A percentile compares a stretch with the other conserved stretches of the same genome.
Conservation (phyloP, 2,113 vertebrate species). For the Lagopus muta region DNA sequence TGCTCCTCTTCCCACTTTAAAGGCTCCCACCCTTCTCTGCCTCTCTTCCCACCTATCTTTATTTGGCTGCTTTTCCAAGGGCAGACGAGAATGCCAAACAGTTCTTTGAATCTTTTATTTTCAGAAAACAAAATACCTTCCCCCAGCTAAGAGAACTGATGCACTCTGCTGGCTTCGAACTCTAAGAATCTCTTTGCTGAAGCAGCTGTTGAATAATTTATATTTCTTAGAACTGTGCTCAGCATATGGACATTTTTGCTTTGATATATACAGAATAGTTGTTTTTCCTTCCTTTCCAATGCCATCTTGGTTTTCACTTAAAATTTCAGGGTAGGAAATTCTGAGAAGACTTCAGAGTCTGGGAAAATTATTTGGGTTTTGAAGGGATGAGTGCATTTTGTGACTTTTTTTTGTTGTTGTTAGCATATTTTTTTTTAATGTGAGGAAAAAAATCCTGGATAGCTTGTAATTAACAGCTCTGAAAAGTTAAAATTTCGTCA, state of each 20-base stretch:
- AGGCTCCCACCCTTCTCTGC: background rate
- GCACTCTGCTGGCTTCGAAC: background rate
- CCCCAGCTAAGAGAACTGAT: background rate
- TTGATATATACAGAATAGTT: background rate
- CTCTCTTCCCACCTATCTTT: constrained; percentile 12
- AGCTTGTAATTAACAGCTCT: constrained; percentile 52
- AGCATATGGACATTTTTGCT: constrained; percentile 6
- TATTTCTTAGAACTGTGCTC: constrained; percentile 44
- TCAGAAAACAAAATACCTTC: background rate
- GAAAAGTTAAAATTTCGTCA: constrained; percentile 56
- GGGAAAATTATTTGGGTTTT: background rate
- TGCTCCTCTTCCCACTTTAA: background rate
- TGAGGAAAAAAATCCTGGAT: constrained; percentile 41
- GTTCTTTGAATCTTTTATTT: background rate
- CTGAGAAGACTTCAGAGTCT: constrained; percentile 16
- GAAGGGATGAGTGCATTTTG: background rate
- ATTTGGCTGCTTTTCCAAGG: constrained; percentile 29
- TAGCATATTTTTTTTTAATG: background rate
- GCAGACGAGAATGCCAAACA: background rate
- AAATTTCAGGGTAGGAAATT: constrained; percentile 16
- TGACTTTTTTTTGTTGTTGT: background rate
- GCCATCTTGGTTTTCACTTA: constrained; percentile 41
- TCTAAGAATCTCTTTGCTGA: constrained; percentile 1
- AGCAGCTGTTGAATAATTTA: constrained; percentile 58
- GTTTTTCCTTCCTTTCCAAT: constrained; percentile 13